These are phyloP conservation scores for Heliconius congener DNA, from an alignment of 1,140 invertebrate genomes.

Conservation along the genomic window DNA sequence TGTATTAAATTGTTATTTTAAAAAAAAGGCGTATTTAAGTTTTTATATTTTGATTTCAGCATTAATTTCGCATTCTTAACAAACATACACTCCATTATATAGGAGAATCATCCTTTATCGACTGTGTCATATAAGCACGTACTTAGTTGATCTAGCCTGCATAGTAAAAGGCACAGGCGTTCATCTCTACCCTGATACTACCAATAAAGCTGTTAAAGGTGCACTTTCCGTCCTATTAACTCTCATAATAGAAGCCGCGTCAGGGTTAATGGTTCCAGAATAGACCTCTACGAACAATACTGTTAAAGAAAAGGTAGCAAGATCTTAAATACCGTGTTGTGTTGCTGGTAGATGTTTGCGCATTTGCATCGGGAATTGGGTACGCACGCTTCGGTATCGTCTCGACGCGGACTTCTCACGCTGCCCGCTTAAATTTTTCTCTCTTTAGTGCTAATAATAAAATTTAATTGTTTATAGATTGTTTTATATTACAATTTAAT, in stretches of 20 bases:
- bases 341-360: slow-evolving; percentile 50
- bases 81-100: neutral
- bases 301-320: slow-evolving; percentile 61
- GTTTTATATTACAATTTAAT: neutral
- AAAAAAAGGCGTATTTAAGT: neutral
- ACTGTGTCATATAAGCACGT: neutral
- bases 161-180: slow-evolving; percentile 61
- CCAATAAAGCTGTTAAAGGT: slow-evolving; percentile 68
- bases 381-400: slow-evolving; percentile 65
- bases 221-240: slow-evolving; percentile 62
- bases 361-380: slow-evolving; percentile 79
- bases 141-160: slow-evolving; percentile 64
- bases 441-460: neutral
- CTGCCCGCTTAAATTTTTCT: slow-evolving; percentile 50
- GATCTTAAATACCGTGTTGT: slow-evolving; percentile 41
- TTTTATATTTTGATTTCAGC: neutral
- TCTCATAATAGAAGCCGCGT: slow-evolving; percentile 47
- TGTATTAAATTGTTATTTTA: neutral
- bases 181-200: slow-evolving; percentile 64
- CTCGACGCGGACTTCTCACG: slow-evolving; percentile 70
- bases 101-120: neutral
- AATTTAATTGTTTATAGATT: slow-evolving; percentile 1
- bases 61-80: neutral
- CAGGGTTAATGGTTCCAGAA: slow-evolving; percentile 43
- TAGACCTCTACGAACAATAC: slow-evolving; percentile 56